These are phyloP conservation scores for Anisognathus igniventris DNA, from an alignment of 2,797 vertebrate species.

Conservation along the genomic window DNA sequence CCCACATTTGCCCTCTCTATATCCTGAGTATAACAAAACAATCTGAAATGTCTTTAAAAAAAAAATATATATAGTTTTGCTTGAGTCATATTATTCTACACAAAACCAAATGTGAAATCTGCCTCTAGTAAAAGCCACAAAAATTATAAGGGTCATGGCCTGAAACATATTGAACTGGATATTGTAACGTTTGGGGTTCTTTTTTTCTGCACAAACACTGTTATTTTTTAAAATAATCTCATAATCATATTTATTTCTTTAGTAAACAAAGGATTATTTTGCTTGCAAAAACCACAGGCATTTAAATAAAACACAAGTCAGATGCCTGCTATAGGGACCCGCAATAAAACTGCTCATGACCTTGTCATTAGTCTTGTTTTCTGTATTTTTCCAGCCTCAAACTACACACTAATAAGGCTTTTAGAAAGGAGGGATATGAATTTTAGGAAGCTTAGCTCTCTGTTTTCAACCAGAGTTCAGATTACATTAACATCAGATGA, in stretches of 20 bases:
- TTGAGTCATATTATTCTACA: background rate
- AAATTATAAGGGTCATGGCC: slow-evolving; percentile 17
- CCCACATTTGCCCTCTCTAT: rapidly evolving
- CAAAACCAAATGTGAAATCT: slow-evolving; percentile 13
- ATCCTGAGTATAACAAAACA: background rate
- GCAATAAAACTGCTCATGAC: slow-evolving; percentile 55
- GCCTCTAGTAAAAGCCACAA: background rate
- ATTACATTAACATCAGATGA: slow-evolving; percentile 52
- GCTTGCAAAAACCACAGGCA: slow-evolving; percentile 20
- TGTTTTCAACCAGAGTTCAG: slow-evolving; percentile 60
- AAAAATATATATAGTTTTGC: background rate
- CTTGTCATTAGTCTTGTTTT: slow-evolving; percentile 68
- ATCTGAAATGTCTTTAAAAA: background rate
- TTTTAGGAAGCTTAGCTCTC: slow-evolving; percentile 61
- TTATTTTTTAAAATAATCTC: slow-evolving; percentile 52
- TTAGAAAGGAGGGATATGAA: slow-evolving; percentile 60
- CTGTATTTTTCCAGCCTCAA: slow-evolving; percentile 40
- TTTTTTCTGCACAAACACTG: slow-evolving; percentile 27
- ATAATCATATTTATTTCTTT: slow-evolving; percentile 50
- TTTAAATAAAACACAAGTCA: slow-evolving; percentile 57
- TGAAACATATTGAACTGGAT: slow-evolving; percentile 40
- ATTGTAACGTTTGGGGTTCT: background rate
- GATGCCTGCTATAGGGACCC: slow-evolving; percentile 25
- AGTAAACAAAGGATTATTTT: slow-evolving; percentile 56
- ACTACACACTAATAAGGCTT: slow-evolving; percentile 64